These are phyloP conservation scores for Enteromius radiatus DNA, from an alignment of 2,797 vertebrate genomes.

Conservation along the genomic window DNA sequence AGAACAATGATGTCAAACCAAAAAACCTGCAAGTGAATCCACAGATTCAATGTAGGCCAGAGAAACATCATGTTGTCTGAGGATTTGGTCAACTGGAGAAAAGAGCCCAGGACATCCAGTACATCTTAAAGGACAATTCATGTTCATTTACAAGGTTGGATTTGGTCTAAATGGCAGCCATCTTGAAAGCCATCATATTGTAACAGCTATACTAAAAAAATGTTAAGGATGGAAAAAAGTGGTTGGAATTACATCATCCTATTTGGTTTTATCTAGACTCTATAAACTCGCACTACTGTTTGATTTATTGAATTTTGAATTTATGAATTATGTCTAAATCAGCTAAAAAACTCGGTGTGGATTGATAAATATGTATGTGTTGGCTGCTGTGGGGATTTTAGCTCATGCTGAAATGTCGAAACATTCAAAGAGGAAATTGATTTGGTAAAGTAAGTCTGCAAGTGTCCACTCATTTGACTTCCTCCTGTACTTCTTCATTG, in stretches of 20 bases:
- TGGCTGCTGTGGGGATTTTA: background rate
- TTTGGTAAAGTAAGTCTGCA: background rate
- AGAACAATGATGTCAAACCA: conserved; percentile 40
- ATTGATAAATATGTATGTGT: background rate
- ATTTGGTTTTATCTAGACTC: background rate
- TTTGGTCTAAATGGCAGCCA: conserved; percentile 11
- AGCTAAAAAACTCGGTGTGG: background rate
- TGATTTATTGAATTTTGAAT: background rate
- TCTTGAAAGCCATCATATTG: conserved; percentile 13
- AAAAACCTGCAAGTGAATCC: conserved; percentile 27
- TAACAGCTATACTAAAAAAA: background rate
- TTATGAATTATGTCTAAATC: background rate
- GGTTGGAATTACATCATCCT: background rate
- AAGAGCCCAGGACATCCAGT: background rate
- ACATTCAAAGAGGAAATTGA: conserved; percentile 39
- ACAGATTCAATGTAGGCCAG: conserved; percentile 7
- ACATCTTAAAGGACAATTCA: background rate
- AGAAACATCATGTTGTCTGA: conserved; percentile 15
- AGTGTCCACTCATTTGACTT: conserved; percentile 9
- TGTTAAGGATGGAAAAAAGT: background rate
- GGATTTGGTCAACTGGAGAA: background rate
- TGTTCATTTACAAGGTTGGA: background rate
- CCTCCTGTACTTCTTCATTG: conserved; percentile 25
- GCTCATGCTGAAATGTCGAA: conserved; percentile 25
- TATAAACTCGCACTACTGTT: background rate